Evolutionary conservation across 1,140 invertebrate species (phyloP), one percentile per base, ranked within the genome.

Genomic region (Psilanteris sp.): DNA sequence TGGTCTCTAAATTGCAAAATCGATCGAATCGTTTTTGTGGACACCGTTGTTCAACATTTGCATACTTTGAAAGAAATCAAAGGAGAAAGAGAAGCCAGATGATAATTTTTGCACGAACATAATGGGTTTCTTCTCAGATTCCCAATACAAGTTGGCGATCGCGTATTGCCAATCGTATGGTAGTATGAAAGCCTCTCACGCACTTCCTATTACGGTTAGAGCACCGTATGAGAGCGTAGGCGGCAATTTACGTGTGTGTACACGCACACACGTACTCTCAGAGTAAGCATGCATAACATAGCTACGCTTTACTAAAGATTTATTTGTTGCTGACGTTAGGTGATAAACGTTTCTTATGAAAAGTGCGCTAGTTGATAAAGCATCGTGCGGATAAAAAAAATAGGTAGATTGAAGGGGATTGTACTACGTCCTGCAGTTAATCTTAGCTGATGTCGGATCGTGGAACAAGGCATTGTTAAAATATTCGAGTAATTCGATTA

Each of bases 151-250:
- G 43, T 66, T 54, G 43, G 46, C 44, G 43, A 68, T 10, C 43
- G 50, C 34, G 54, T 50, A 67, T 59, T 61, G 67, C 39, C 55
- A 66, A 77, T 67, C 74, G 54, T 32, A 41, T 15, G 34, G 16
- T 37, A 37, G 52, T 75, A 79, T 59, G 57, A 81, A 79, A 79
- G 70, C 78, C 75, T 77, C 76, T 79, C 78, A 77, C 70, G 76
- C 77, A 79, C 66, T 79, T 81, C 79, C 79, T 79, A 81, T 81
- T 81, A 81, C 77, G 79, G 79, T 81, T 79, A 78, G 75, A 55
- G 32, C 66, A 55, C 18, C 52, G 61, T 55, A 48, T 64, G 54
- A 77, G 46, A 44, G 77, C 70, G 77, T 81, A 64, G 75, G 77
- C 67, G 70, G 61, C 14, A 29, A 18, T 67, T 24, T 73, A 70